Conservation (phyloP, 2,888 invertebrate genomes). For the Sinhomidia bicolor region DNA sequence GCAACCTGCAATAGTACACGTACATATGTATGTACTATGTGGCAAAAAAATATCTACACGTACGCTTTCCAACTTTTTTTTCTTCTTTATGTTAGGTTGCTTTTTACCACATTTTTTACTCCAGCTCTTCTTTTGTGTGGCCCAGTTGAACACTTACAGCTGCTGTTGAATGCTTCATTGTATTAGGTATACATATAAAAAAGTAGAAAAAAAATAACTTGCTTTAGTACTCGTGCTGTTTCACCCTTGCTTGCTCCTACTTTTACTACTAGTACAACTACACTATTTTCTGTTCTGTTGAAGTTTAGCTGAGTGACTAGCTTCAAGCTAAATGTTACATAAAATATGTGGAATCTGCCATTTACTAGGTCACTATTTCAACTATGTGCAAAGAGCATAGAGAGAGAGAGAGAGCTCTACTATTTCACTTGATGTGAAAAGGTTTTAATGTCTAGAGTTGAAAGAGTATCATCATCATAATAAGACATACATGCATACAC, state of each 20-base stretch:
- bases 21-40: background rate
- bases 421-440: conserved; percentile 8
- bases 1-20: background rate
- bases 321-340: conserved; percentile 60
- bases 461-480: too few species aligned
- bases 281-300: conserved; percentile 1
- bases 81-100: conserved; percentile 11
- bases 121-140: background rate
- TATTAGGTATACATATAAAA: background rate
- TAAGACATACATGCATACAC: too few species aligned
- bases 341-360: conserved; percentile 66
- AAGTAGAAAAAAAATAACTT: conserved; percentile 6
- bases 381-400: background rate
- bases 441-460: background rate
- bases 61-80: conserved; percentile 14
- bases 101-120: conserved; percentile 34
- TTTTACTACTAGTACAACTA: too few species aligned
- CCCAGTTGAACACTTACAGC: background rate
- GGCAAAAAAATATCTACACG: background rate
- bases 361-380: conserved; percentile 61
- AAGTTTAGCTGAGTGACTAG: conserved; percentile 50
- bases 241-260: background rate
- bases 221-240: background rate
- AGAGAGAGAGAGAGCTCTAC: background rate
- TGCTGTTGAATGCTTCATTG: background rate